Conservation (phyloP, 2,113 vertebrate species). For the Dermatemys mawii region DNA sequence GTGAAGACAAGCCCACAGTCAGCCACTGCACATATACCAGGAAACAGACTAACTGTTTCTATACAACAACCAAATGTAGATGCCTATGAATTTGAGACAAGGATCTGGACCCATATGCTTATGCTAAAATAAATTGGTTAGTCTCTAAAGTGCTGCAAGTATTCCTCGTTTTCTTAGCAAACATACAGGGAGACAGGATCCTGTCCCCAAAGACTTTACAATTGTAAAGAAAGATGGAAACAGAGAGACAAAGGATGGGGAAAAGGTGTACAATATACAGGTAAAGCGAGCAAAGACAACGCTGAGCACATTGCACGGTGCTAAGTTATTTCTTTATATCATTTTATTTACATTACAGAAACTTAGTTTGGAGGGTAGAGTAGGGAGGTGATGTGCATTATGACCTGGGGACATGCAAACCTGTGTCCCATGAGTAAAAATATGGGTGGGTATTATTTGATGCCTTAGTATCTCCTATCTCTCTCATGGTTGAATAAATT, state of each 20-base stretch:
- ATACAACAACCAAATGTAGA: rapidly evolving
- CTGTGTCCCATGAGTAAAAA: background rate
- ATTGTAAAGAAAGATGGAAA: constrained; percentile 5
- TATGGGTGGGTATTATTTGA: background rate
- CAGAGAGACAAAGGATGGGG: background rate
- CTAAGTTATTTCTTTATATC: background rate
- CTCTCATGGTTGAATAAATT: background rate
- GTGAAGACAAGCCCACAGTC: too few species aligned
- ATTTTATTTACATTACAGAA: background rate
- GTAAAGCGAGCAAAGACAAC: background rate
- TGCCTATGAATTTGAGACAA: background rate
- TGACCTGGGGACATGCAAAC: background rate
- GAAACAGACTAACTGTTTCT: rapidly evolving
- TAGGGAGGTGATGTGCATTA: background rate
- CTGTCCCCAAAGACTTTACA: background rate
- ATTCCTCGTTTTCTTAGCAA: too few species aligned
- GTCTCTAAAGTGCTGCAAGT: too few species aligned
- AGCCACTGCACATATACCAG: background rate
- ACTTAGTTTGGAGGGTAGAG: background rate
- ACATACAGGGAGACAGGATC: constrained; percentile 40
- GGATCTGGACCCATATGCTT: background rate
- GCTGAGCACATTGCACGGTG: background rate
- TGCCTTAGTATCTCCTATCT: background rate
- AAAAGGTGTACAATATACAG: background rate
- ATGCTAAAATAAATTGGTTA: too few species aligned